Base-by-base conservation (phyloP, 2,888 invertebrate genomes). In the Diplolepis rosae region DNA sequence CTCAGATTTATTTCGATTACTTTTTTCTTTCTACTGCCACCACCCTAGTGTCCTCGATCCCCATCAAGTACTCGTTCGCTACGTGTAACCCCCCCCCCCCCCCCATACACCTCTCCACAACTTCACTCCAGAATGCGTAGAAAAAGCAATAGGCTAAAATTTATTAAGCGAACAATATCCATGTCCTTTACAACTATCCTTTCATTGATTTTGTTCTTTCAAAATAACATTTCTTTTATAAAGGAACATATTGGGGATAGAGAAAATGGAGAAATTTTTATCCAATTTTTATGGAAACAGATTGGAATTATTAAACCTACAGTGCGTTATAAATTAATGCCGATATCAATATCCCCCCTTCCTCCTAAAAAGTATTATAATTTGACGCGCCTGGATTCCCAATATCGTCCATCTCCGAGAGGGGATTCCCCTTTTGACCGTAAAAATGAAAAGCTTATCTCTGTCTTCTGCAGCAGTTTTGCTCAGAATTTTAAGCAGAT, bases 1-100 rank as follows among this genome's bases (percentile, higher is more conserved):
- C 77, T 65, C 74, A 76, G 80, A 83, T 83, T 83, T 84, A 82
- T 81, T 81, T 84, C 83, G 81, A 82, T 83, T 82, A 79, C 80
- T 77, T 83, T 80, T 77, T 79, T 77, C 70, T 66, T 66, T 73
- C 71, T 69, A 73, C 56, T 72, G 65, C 70, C 65, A 69, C 71
- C 71, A 67, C 70, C 72, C 71, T 66, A 42, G 52, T 50, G 48
- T 68, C 52, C 45, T 54, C 24, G 7, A 54, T 66, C 73, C 73
- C 73, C 72, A 61, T 39, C 35, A 56, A 39, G 56, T 50, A 13
- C 50, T 24, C 18, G 24, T 24, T 50, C 50, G 24, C 50, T 18
- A 24, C 24, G n/a, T 71, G 72, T 76, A 75, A 71, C 71, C 72
- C 72, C 71, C 39, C 45, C 54, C 52, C 56, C 22, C 24, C 65